Evolutionary conservation across 1,140 invertebrate genomes (phyloP), one percentile per base, ranked within the genome.

Genomic region (Nylanderia fulva): DNA sequence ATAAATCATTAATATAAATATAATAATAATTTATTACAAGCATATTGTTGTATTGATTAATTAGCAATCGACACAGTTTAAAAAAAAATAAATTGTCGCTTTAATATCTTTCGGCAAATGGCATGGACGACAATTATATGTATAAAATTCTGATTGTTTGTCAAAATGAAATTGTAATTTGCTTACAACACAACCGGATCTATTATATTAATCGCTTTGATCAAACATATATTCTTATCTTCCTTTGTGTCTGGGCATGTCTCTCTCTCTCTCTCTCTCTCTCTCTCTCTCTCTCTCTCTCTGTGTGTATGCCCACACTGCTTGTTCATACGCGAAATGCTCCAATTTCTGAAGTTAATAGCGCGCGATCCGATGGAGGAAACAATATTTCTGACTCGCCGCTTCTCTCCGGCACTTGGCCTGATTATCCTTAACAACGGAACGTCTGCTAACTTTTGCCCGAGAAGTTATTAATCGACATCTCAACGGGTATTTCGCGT

Each of bases 401-500:
- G 54, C 24, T 39, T 56, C 42, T 52, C 18, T 24, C 24, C 39
- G 39, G 45, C 33, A 54, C 52, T 58, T 42, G 77, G 64, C 48
- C 64, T 72, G 66, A 72, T 82, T 82, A 82, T 82, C 29, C 77
- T 82, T 45, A 58, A 82, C 66, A 54, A 66, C 13, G 66, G 21
- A 82, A 82, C 52, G 77, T 72, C 77, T 58, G 77, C 77, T 71
- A 42, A 74, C 68, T 72, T 82, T 83, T 66, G 39, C 64, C 45
- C 56, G 42, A 86, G 79, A 86, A 83, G 66, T 86, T 68, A 80
- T 80, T 79, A 71, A 72, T 54, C 45, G 85, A n/a, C 39, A 66
- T 86, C 54, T 68, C 48, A 15, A 29, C 27, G 27, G 45, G 9
- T 72, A 24, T 86, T 80, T 87, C 86, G 58, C 48, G 52, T 29